Evolutionary conservation across 2,888 invertebrate species (phyloP).

Genomic region (Nephrocerus scutellatus): DNA sequence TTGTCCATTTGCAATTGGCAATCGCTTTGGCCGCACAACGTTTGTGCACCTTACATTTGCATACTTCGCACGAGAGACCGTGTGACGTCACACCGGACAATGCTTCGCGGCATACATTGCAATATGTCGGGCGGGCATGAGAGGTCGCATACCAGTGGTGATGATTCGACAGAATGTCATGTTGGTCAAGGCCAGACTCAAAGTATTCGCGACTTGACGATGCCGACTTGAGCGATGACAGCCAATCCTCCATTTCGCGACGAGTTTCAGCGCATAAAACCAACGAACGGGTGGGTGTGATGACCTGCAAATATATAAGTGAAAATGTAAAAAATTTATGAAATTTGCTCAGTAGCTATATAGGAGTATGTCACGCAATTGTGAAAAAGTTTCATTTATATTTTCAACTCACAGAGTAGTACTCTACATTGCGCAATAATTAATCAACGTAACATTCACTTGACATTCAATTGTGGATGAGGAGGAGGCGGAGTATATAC

Average conservation of each 20-base stretch:
- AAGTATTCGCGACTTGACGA: constrained; percentile 46
- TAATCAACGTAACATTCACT: too few species aligned
- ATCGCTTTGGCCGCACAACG: constrained; percentile 87
- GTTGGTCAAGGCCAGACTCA: constrained; percentile 55
- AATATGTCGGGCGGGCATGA: constrained; percentile 91
- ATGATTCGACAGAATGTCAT: constrained; percentile 62
- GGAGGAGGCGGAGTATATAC: too few species aligned
- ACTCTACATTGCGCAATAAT: too few species aligned
- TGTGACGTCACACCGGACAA: constrained; percentile 90
- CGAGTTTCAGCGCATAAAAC: constrained; percentile 73
- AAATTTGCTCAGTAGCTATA: not conserved
- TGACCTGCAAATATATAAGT: constrained; percentile 43
- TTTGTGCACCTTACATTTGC: constrained; percentile 96
- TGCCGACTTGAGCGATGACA: constrained; percentile 72
- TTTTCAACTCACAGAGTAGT: too few species aligned
- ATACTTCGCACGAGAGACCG: constrained; percentile 93
- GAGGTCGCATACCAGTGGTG: constrained; percentile 86
- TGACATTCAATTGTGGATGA: too few species aligned
- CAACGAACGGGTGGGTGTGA: constrained; percentile 70
- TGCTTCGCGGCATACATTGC: constrained; percentile 93
- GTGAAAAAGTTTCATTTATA: too few species aligned
- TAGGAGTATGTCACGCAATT: not conserved
- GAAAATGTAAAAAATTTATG: too few species aligned
- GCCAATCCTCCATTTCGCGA: constrained; percentile 89
- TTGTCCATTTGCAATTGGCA: constrained; percentile 97